Percentiles rank a stretch among this genome's conserved stretches.
Evolutionary conservation across 2,888 invertebrate genomes (phyloP).

Genomic region (Stenotaenia linearis): DNA sequence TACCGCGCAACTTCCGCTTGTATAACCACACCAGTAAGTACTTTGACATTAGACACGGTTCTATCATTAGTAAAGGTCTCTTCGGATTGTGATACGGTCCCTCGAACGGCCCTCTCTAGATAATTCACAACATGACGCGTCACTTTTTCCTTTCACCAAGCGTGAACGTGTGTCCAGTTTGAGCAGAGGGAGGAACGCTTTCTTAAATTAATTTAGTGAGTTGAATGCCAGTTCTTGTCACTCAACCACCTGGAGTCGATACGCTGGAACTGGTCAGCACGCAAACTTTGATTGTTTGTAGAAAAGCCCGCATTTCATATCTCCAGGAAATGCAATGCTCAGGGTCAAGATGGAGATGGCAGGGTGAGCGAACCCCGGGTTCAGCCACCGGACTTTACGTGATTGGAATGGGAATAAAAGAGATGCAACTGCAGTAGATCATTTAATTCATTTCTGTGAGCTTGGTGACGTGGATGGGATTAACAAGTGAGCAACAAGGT

Average conservation of each 20-base stretch:
- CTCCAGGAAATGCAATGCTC: not conserved
- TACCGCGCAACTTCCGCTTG: not conserved
- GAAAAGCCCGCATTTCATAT: not conserved
- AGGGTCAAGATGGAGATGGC: not conserved
- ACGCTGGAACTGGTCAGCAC: not conserved
- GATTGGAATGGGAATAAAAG: not conserved
- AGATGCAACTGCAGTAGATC: not conserved
- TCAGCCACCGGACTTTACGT: not conserved
- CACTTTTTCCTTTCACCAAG: conserved; percentile 1
- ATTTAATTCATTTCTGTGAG: not conserved
- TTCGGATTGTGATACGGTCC: not conserved
- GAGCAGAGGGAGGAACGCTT: not conserved
- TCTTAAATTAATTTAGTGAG: conserved; percentile 5
- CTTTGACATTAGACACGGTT: not conserved
- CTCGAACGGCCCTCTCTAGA: not conserved
- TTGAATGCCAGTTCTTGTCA: not conserved
- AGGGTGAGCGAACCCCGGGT: conserved; percentile 26
- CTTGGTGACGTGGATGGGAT: not conserved
- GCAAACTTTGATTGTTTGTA: conserved; percentile 1
- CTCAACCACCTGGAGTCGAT: conserved; percentile 17
- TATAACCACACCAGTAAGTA: not conserved
- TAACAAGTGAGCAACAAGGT: not conserved
- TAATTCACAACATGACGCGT: not conserved
- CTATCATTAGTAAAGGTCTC: not conserved
- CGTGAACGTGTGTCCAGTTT: conserved; percentile 1